These are phyloP conservation scores for Desmodus rotundus DNA, from an alignment of 2,113 vertebrate genomes.

Conservation along the genomic window DNA sequence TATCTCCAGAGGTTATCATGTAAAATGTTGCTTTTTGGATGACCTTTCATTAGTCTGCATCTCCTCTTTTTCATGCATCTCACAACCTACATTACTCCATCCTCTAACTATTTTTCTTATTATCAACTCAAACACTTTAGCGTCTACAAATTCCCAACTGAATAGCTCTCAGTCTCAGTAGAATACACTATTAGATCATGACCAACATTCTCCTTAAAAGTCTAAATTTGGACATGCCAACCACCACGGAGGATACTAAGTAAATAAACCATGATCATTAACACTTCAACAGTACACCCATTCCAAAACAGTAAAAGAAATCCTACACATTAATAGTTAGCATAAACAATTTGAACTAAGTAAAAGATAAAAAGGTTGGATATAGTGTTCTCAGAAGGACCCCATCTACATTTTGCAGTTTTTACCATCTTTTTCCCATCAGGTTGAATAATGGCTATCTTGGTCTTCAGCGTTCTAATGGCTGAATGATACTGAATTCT, in stretches of 20 bases:
- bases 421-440: slow-evolving; percentile 74
- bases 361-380: background rate
- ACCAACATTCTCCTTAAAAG: background rate
- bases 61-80: background rate
- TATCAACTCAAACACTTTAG: background rate
- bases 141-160: background rate
- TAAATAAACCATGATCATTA: background rate
- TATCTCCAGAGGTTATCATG: background rate
- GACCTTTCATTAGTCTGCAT: background rate
- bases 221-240: background rate
- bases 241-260: background rate
- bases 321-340: slow-evolving; percentile 1
- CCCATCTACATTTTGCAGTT: slow-evolving; percentile 26
- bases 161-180: background rate
- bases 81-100: background rate
- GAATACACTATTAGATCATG: background rate
- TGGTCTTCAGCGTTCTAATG: slow-evolving; percentile 78
- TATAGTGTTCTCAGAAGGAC: background rate
- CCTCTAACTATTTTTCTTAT: background rate
- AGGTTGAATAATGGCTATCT: slow-evolving; percentile 54
- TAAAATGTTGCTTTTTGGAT: background rate
- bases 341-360: slow-evolving; percentile 31
- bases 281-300: background rate
- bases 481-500: slow-evolving; percentile 66
- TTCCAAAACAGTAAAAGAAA: slow-evolving; percentile 28